These are phyloP conservation scores for Oreochromis aureus DNA, from an alignment of 2,113 vertebrate genomes.

Conservation along the genomic window DNA sequence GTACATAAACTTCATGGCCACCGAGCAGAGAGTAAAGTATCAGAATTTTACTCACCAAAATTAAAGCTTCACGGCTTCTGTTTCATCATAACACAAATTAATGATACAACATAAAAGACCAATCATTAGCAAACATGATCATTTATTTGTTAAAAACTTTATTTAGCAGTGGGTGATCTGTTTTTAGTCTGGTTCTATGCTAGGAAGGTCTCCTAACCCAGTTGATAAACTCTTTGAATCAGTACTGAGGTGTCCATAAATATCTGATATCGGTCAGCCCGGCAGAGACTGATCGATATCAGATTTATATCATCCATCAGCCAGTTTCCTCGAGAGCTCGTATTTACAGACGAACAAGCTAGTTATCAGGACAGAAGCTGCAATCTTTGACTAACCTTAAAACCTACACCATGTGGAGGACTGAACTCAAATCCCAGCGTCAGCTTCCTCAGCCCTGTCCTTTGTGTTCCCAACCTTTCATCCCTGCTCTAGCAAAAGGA, in stretches of 20 bases:
- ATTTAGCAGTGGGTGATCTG: background rate
- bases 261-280: background rate
- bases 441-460: background rate
- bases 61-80: background rate
- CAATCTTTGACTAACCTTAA: background rate
- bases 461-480: background rate
- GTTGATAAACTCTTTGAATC: background rate
- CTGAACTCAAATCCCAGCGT: background rate
- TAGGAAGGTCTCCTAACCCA: background rate
- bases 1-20: background rate
- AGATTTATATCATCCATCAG: background rate
- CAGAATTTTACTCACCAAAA: background rate
- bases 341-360: background rate
- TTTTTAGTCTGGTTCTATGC: accelerated
- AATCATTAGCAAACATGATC: background rate
- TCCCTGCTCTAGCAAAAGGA: background rate
- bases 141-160: background rate
- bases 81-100: background rate
- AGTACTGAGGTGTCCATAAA: background rate
- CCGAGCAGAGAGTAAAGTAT: background rate
- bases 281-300: background rate
- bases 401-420: background rate
- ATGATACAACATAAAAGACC: background rate
- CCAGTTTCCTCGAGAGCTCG: background rate
- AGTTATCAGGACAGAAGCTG: background rate